Evolutionary conservation across 2,797 vertebrate species (phyloP).

Genomic region (Cirrhinus mrigala): DNA sequence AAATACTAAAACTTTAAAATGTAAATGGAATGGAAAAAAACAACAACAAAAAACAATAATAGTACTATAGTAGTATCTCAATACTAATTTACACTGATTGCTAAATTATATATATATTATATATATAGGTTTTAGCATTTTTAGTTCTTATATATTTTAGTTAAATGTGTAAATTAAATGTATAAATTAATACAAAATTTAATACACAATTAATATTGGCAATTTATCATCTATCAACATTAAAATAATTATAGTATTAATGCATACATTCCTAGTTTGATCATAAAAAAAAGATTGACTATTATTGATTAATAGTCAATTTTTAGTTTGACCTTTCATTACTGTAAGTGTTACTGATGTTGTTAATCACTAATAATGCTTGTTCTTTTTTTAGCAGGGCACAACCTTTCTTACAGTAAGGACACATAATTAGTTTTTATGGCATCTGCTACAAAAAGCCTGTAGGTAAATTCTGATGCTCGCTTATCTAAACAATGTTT

Average conservation of each 20-base stretch:
- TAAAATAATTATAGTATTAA: not conserved
- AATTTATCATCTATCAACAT: not conserved
- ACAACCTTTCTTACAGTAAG: not conserved
- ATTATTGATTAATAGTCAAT: not conserved
- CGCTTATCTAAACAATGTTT: not conserved
- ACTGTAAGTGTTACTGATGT: not conserved
- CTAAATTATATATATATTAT: not conserved
- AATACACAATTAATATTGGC: not conserved
- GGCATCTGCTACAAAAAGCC: not conserved
- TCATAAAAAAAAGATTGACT: not conserved
- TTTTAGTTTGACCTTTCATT: not conserved
- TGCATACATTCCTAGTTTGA: not conserved
- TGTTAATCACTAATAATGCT: not conserved
- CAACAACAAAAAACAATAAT: not conserved
- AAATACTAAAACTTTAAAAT: not conserved
- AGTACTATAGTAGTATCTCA: not conserved
- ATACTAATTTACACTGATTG: not conserved
- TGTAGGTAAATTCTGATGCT: constrained; percentile 4
- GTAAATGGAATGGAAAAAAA: not conserved
- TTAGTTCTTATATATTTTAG: not conserved
- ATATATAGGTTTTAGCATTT: not conserved
- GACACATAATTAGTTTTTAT: not conserved
- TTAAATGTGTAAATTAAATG: not conserved
- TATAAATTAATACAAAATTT: not conserved
- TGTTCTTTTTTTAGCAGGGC: not conserved